Percentiles rank a stretch among this genome's conserved stretches.
Conservation (phyloP, 2,797 vertebrate species). For the Sorex maritimensis region DNA sequence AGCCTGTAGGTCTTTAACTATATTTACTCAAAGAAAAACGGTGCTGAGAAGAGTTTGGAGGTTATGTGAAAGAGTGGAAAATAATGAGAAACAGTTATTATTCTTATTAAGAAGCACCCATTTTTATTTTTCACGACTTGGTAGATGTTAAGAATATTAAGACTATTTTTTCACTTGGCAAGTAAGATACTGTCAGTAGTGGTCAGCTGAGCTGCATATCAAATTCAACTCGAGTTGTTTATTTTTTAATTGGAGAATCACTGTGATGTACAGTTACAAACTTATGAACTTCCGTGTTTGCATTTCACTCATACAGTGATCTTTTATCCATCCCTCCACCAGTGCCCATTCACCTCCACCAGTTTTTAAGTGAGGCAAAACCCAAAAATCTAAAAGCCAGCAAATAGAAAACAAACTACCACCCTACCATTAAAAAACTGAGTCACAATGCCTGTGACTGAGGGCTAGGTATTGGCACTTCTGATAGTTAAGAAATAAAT, state of each 20-base stretch:
- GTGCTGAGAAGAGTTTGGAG: neutral
- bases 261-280: no score
- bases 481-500: neutral
- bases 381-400: no score
- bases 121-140: neutral
- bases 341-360: no score
- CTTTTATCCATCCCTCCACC: no score
- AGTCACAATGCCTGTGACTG: neutral
- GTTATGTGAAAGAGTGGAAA: neutral
- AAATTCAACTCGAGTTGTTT: neutral
- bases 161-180: neutral
- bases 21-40: neutral
- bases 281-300: no score
- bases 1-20: neutral
- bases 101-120: neutral
- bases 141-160: constrained; percentile 29
- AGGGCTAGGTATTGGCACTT: neutral
- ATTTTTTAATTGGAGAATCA: no score
- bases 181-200: neutral
- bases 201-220: neutral
- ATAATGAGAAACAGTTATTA: neutral
- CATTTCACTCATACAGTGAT: no score
- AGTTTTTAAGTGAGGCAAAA: neutral
- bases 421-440: neutral
- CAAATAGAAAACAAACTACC: neutral